These are phyloP conservation scores for Lamprotornis superbus DNA, from an alignment of 2,113 vertebrate genomes.

Conservation along the genomic window DNA sequence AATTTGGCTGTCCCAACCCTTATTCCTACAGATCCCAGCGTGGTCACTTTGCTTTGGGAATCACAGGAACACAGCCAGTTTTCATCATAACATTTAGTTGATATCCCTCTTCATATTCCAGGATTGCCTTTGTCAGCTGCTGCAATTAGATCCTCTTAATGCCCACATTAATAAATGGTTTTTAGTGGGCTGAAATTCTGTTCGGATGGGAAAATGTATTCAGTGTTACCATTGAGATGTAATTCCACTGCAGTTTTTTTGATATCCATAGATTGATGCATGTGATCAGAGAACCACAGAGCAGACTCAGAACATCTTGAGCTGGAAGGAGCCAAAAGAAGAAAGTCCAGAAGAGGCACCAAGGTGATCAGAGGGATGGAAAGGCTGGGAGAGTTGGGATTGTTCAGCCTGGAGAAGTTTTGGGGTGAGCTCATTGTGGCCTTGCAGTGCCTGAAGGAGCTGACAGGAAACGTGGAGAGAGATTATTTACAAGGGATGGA, in stretches of 20 bases:
- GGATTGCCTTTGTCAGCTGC: background rate
- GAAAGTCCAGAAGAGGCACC: background rate
- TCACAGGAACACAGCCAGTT: background rate
- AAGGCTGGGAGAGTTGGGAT: background rate
- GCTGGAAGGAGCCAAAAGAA: background rate
- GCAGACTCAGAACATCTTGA: background rate
- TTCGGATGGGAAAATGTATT: background rate
- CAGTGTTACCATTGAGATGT: background rate
- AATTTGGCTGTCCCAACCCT: background rate
- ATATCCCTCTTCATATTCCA: background rate
- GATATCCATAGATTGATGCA: too few species aligned
- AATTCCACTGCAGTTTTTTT: background rate
- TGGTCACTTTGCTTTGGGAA: background rate
- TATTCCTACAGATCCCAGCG: accelerated
- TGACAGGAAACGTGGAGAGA: background rate
- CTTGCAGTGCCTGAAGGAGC: background rate
- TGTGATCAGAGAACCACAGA: background rate
- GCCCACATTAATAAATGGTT: background rate
- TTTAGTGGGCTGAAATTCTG: background rate
- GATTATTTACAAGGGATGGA: background rate
- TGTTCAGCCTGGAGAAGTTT: background rate
- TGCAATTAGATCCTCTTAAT: background rate
- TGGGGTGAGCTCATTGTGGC: accelerated
- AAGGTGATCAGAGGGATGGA: background rate
- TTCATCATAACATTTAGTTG: background rate